A percentile compares a stretch with the other conserved stretches of the same genome.
phyloP scores from a whole-genome alignment of 2,797 vertebrate species.

The Australoheros facetus region DNA sequence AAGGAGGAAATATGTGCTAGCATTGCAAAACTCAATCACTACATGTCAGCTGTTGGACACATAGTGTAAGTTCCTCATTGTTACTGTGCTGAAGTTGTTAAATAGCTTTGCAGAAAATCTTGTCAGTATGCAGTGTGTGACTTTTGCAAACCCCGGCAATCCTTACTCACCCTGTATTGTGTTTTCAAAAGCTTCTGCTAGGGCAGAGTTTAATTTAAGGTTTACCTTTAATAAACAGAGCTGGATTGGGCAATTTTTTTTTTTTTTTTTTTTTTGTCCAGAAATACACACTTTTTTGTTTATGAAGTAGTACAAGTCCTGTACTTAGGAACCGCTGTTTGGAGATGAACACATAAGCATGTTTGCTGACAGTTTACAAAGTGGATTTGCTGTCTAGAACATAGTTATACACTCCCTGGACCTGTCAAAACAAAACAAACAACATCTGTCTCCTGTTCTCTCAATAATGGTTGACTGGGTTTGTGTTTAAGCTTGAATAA shows the following conservation, averaged over 20 bases:
- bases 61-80: slow-evolving; percentile 31
- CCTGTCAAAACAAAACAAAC: slow-evolving; percentile 38
- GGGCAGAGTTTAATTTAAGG: slow-evolving; percentile 61
- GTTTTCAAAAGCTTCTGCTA: slow-evolving; percentile 46
- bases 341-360: slow-evolving; percentile 49
- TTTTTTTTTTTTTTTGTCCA: slow-evolving; percentile 33
- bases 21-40: slow-evolving; percentile 31
- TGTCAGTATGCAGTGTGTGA: slow-evolving; percentile 42
- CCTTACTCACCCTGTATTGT: slow-evolving; percentile 32
- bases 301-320: slow-evolving; percentile 33
- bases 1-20: slow-evolving; percentile 37
- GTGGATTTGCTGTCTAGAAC: slow-evolving; percentile 14
- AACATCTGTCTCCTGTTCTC: slow-evolving; percentile 17
- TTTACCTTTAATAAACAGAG: slow-evolving; percentile 20
- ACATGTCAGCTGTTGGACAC: slow-evolving; percentile 44
- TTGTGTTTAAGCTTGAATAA: slow-evolving; percentile 29
- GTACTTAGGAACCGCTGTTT: slow-evolving; percentile 52
- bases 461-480: slow-evolving; percentile 10
- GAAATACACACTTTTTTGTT: slow-evolving; percentile 52
- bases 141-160: slow-evolving; percentile 59
- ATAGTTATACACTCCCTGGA: slow-evolving; percentile 9
- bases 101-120: slow-evolving; percentile 21
- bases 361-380: slow-evolving; percentile 43
- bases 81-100: slow-evolving; percentile 28
- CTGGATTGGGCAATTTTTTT: slow-evolving; percentile 8